These are phyloP conservation scores for Melanotus villosus DNA, from an alignment of 2,888 invertebrate genomes.

Conservation along the genomic window DNA sequence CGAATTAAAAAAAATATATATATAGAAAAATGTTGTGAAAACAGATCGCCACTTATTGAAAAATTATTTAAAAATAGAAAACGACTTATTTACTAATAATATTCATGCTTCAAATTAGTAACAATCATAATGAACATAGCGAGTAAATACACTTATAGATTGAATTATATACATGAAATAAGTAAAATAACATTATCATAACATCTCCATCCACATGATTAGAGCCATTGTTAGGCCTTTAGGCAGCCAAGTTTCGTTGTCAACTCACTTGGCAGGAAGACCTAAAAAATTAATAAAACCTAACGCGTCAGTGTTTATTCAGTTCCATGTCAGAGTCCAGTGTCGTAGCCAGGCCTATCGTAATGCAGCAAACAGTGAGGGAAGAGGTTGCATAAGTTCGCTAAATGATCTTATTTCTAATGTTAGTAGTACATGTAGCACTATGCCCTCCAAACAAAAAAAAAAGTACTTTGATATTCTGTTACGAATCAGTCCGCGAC, in stretches of 20 bases:
- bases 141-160: constrained; percentile 26
- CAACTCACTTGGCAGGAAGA: constrained; percentile 58
- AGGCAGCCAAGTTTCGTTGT: constrained; percentile 53
- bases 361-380: constrained; percentile 70
- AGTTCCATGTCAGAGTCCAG: constrained; percentile 67
- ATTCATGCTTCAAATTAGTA: constrained; percentile 26
- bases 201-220: constrained; percentile 65
- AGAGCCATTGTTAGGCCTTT: constrained; percentile 65
- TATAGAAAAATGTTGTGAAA: not conserved
- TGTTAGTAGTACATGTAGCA: constrained; percentile 32
- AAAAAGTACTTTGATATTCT: constrained; percentile 4
- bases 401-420: constrained; percentile 41
- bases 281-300: constrained; percentile 61
- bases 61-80: constrained; percentile 30
- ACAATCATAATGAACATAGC: constrained; percentile 26
- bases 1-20: constrained; percentile 31
- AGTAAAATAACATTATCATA: constrained; percentile 56
- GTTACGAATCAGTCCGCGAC: constrained; percentile 30
- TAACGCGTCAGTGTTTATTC: constrained; percentile 60
- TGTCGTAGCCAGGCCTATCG: constrained; percentile 69
- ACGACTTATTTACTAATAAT: constrained; percentile 34
- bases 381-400: constrained; percentile 61
- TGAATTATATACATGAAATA: constrained; percentile 36
- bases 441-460: constrained; percentile 34
- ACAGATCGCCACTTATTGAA: constrained; percentile 9